phyloP scores from a whole-genome alignment of 2,797 vertebrate genomes.

The Euphonia xanthogaster region DNA sequence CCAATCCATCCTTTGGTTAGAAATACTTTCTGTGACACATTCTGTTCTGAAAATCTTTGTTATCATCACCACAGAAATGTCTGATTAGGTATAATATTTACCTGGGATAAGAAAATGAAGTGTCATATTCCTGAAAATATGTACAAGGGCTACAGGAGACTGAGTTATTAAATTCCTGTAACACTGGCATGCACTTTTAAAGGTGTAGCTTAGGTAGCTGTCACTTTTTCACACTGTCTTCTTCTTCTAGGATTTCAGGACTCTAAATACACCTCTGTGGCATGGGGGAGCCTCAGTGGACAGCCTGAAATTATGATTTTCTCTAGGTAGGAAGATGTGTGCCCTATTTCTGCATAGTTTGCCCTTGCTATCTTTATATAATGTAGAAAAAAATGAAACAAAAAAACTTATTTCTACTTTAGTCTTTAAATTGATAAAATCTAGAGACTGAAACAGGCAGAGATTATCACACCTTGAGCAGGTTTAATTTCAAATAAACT shows the following conservation, averaged over 20 bases:
- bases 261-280: background rate
- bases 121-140: background rate
- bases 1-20: background rate
- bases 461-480: background rate
- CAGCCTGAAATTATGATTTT: background rate
- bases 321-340: background rate
- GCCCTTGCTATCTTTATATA: background rate
- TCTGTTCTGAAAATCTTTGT: background rate
- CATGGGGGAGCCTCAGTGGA: background rate
- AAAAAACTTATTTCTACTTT: background rate
- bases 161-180: fast-evolving
- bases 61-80: background rate
- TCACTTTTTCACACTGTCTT: background rate
- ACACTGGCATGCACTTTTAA: background rate
- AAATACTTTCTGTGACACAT: background rate
- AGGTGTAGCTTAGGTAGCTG: background rate
- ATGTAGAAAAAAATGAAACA: background rate
- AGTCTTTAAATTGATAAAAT: background rate
- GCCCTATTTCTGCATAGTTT: background rate
- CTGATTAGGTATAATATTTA: background rate
- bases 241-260: background rate
- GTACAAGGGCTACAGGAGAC: background rate
- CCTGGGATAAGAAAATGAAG: background rate
- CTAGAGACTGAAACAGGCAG: background rate
- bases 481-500: background rate